Evolutionary conservation across 2,888 invertebrate genomes (phyloP), one percentile per base, ranked within the genome.

Genomic region (Podabrus alpinus): DNA sequence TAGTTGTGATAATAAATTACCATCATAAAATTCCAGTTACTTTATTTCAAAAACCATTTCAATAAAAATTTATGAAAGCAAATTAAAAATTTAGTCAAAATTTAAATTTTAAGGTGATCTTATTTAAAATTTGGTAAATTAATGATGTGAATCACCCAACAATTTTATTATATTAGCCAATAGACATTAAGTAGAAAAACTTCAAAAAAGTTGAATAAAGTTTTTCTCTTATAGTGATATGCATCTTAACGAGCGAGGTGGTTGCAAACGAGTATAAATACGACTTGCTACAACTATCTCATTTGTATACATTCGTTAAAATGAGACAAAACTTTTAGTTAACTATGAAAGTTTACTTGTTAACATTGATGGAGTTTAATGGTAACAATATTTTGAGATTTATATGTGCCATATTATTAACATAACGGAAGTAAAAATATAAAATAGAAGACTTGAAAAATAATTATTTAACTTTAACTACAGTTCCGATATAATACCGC

Each of bases 1-100:
- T 61, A 72, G 72, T 68, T 72, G 67, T 72, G 72, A 72, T 72
- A 67, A 67, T 72, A 61, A 72, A 72, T 67, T 68, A 60, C 21
- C 24, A 19, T 25, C 24, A 25, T 68, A 67, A 67, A 72, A 60
- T 25, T 17, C 60, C 25, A 59, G 29, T 17, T 66, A 19, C 59
- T 60, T 61, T 72, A 60, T 25, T 68, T 71, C 66, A 15, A 45
- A 45, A 29, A 45, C n/a, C n/a, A 45, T 45, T n/a, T 45, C n/a
- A 45, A 45, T 45, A 45, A 45, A 45, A 45, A 45, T n/a, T 45
- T 45, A 45, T n/a, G 7, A n/a, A 45, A 7, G 4, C 4, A 45
- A 45, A 45, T n/a, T n/a, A 5, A 45, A 45, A 45, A 45, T 45
- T 45, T 45, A n/a, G 45, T 5, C 7, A 13, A 29, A 29, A 29